phyloP scores from a whole-genome alignment of 2,888 invertebrate genomes.

The Andrena trimmerana region DNA sequence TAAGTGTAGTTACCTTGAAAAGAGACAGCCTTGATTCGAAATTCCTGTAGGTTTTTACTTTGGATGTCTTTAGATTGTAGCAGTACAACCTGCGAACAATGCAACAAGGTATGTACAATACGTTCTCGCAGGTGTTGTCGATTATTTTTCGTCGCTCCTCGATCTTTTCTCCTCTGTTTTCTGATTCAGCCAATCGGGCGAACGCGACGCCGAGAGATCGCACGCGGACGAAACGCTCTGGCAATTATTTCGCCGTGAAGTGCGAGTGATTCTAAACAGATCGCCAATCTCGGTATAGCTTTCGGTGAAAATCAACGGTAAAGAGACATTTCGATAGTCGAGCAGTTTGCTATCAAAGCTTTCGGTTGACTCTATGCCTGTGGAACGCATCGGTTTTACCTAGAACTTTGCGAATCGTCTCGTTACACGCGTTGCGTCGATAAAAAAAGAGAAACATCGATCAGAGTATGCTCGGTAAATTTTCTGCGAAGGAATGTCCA shows the following conservation, averaged over 20 bases:
- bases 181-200: not conserved
- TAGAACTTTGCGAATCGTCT: conserved; percentile 1
- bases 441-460: not conserved
- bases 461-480: not conserved
- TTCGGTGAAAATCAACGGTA: not conserved
- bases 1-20: conserved; percentile 73
- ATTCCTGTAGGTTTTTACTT: conserved; percentile 74
- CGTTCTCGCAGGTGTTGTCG: conserved; percentile 60
- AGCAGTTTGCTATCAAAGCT: conserved; percentile 67
- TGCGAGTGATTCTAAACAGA: not conserved
- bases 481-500: not conserved
- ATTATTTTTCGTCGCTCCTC: conserved; percentile 26
- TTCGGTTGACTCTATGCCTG: not conserved
- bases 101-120: conserved; percentile 76
- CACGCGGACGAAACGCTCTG: not conserved
- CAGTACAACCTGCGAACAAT: conserved; percentile 76
- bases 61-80: conserved; percentile 76
- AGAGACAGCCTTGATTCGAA: conserved; percentile 74
- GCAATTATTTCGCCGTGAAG: not conserved
- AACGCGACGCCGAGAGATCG: conserved; percentile 33
- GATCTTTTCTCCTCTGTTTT: not conserved
- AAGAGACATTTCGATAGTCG: conserved; percentile 47
- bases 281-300: conserved; percentile 54
- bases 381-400: not conserved
- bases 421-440: not conserved